A percentile compares a stretch with the other conserved stretches of the same genome.
phyloP scores from a whole-genome alignment of 2,113 vertebrate species.

The Catagonus wagneri region DNA sequence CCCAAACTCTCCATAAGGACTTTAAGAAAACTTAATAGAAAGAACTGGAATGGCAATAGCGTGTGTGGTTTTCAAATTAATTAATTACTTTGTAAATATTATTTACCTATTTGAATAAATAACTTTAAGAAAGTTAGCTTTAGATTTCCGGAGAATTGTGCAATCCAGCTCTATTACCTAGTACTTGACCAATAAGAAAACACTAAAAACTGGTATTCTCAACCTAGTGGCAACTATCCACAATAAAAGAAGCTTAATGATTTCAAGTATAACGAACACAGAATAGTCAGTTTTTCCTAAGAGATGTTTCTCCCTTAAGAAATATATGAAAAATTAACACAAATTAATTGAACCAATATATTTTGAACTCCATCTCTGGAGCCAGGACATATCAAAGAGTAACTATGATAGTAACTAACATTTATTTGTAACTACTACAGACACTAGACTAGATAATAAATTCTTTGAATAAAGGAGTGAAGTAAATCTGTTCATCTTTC shows the following conservation, averaged over 20 bases:
- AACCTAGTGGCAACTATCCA: background rate
- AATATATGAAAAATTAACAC: conserved; percentile 20
- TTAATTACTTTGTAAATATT: conserved; percentile 50
- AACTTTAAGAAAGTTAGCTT: conserved; percentile 39
- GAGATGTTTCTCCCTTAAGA: conserved; percentile 37
- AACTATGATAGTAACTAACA: conserved; percentile 1
- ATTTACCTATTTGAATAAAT: conserved; percentile 35
- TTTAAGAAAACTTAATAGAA: conserved; percentile 41
- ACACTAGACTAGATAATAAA: background rate
- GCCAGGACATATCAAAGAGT: background rate
- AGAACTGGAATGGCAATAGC: conserved; percentile 14
- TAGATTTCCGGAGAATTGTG: background rate
- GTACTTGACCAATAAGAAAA: conserved; percentile 22
- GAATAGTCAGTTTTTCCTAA: conserved; percentile 13
- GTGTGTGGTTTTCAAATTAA: conserved; percentile 18
- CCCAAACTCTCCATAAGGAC: background rate
- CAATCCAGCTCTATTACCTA: conserved; percentile 13
- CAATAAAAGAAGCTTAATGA: background rate
- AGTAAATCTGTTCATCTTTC: conserved; percentile 28
- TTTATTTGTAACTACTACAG: conserved; percentile 35
- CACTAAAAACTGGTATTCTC: conserved; percentile 43
- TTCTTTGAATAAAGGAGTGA: background rate
- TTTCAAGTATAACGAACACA: conserved; percentile 47
- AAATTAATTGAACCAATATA: conserved; percentile 19
- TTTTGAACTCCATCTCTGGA: conserved; percentile 12